Conservation (phyloP, 2,888 invertebrate genomes). For the Cerastis rubricosa region DNA sequence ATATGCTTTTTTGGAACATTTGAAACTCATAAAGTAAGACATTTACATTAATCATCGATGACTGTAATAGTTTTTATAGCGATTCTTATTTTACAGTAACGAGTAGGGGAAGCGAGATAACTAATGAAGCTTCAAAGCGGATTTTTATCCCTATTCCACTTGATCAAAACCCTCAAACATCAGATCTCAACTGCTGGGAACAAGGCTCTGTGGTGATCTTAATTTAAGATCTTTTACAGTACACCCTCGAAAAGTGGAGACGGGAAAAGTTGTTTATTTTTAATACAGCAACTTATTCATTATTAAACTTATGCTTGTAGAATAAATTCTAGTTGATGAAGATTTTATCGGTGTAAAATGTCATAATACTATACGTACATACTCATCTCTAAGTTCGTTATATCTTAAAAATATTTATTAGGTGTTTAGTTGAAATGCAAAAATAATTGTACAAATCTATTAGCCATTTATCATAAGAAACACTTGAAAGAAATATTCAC, state of each 20-base stretch:
- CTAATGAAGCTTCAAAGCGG: background rate
- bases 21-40: constrained; percentile 20
- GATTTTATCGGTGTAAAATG: background rate
- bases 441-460: constrained; percentile 9
- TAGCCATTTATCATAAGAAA: constrained; percentile 25
- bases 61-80: constrained; percentile 12
- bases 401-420: constrained; percentile 3
- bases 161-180: background rate
- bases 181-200: background rate
- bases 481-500: constrained; percentile 25
- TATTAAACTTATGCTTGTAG: background rate
- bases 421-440: background rate
- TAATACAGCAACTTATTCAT: background rate
- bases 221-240: background rate
- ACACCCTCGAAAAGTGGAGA: background rate
- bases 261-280: background rate
- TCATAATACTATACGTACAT: too few species aligned
- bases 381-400: background rate
- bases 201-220: background rate
- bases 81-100: constrained; percentile 3
- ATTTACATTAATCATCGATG: constrained; percentile 15
- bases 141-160: background rate
- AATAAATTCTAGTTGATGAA: background rate
- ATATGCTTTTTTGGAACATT: constrained; percentile 28
- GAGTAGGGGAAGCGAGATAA: background rate